Base-by-base conservation (phyloP, 2,113 vertebrate species). In the Centrocercus urophasianus region DNA sequence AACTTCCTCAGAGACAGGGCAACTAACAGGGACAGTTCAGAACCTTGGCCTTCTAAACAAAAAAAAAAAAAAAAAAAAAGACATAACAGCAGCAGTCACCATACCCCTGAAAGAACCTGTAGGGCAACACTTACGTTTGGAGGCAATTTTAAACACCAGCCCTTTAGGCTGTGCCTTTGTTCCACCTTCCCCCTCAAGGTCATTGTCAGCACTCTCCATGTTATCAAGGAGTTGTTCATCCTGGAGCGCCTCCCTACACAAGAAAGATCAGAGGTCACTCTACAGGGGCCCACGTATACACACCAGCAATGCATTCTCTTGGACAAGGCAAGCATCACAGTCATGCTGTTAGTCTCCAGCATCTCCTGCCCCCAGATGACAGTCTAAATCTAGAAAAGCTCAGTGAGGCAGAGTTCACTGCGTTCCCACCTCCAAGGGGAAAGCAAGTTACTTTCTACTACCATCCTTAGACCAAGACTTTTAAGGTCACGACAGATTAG, bases 81-180 rank as follows among this genome's bases (percentile, higher is more conserved):
- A 22, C 1, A 1, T 28, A 54, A 5, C 13, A 25, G 38, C 61
- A 66, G 28, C 63, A 52, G 48, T 54, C 24, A 21, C 16, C 16
- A 79, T 21, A 79, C 36, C 48, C 40, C 21, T 38, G n/a, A 24
- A 32, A 52, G 40, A 30, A 48, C 38, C 36, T 24, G 16, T 3
- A 52, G 54, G 14, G 72, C 20, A 20, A 43, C 36, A 97, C 98
- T 98, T 95, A 99, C 99, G 97, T 98, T 98, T 99, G 32, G 99
- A 99, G 34, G 99, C 98, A 28, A 99, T 99, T 97, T 98, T 98
- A 79, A 99, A 99, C 97, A 98, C 92, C 48, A 99, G 90, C 3
- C 96, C 97, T 95, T 96, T 91, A 5, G 97, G 90, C 56, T 93
- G 95, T 40, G 83, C 63, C 95, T 95, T 96, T 2, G 25, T 45